These are phyloP conservation scores for Orycteropus afer DNA, from an alignment of 2,113 vertebrate species.

Conservation along the genomic window DNA sequence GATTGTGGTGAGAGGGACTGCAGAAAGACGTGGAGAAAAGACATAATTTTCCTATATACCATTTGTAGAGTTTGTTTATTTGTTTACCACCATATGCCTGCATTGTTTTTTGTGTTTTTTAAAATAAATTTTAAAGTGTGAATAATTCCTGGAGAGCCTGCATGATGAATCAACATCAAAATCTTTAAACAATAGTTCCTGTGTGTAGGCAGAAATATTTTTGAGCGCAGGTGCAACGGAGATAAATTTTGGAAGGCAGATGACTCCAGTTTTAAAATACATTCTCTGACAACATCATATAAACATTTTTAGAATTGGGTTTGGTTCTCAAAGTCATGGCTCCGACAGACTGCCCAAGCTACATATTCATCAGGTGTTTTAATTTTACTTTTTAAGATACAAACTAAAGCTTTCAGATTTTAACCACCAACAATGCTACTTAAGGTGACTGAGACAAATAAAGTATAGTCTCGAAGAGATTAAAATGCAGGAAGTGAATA, in stretches of 20 bases:
- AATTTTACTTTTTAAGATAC: conserved; percentile 51
- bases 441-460: conserved; percentile 37
- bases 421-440: conserved; percentile 5
- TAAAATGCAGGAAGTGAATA: conserved; percentile 15
- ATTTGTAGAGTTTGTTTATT: neutral
- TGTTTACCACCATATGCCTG: neutral
- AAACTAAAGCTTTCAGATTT: conserved; percentile 42
- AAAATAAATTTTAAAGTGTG: conserved; percentile 26
- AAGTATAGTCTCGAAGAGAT: neutral
- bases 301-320: conserved; percentile 41
- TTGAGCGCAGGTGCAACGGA: conserved; percentile 1
- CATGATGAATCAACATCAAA: conserved; percentile 46
- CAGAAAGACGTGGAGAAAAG: neutral
- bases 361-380: conserved; percentile 21
- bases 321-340: conserved; percentile 22
- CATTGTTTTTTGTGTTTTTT: neutral
- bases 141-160: conserved; percentile 60
- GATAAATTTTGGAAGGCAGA: conserved; percentile 58
- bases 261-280: conserved; percentile 52
- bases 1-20: neutral
- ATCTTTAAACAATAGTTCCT: conserved; percentile 64
- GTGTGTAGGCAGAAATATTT: conserved; percentile 58
- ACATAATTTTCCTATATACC: neutral
- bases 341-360: neutral
- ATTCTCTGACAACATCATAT: conserved; percentile 42